These are phyloP conservation scores for Pantherophis guttatus DNA, from an alignment of 2,113 vertebrate genomes.

Conservation along the genomic window DNA sequence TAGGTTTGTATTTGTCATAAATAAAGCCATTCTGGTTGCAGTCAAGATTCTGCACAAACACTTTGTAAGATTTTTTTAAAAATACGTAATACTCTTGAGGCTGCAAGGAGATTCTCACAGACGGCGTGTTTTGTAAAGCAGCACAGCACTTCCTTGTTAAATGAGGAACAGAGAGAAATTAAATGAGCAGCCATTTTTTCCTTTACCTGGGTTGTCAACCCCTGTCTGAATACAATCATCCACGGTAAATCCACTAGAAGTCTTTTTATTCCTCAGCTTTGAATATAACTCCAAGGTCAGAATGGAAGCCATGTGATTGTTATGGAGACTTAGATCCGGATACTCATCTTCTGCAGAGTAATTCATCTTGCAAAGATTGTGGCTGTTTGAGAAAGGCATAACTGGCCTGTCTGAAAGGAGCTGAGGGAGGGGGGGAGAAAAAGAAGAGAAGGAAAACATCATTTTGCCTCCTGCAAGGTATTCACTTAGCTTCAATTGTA, in stretches of 20 bases:
- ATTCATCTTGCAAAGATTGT: conserved; percentile 87
- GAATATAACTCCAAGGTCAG: conserved; percentile 83
- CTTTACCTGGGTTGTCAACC: conserved; percentile 93
- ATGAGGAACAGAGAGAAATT: conserved; percentile 61
- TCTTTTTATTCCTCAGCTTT: conserved; percentile 80
- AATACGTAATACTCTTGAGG: background rate
- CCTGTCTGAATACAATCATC: conserved; percentile 95
- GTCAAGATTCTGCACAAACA: background rate
- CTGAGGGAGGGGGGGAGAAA: conserved; percentile 11
- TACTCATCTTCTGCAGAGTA: conserved; percentile 75
- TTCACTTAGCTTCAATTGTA: background rate
- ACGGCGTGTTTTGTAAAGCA: conserved; percentile 42
- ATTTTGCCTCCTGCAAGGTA: conserved; percentile 8
- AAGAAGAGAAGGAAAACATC: conserved; percentile 33
- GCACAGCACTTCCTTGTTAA: conserved; percentile 63
- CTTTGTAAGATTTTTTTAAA: background rate
- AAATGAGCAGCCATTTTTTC: background rate
- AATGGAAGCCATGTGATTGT: conserved; percentile 94
- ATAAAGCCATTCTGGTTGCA: background rate
- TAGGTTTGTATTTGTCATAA: background rate
- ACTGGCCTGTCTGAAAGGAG: conserved; percentile 68
- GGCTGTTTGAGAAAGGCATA: conserved; percentile 97
- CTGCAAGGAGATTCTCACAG: conserved; percentile 26
- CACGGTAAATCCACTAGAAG: conserved; percentile 86
- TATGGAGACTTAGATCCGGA: conserved; percentile 89